Evolutionary conservation across 2,797 vertebrate species (phyloP), one percentile per base, ranked within the genome.

Genomic region (Leptodactylus fallax): DNA sequence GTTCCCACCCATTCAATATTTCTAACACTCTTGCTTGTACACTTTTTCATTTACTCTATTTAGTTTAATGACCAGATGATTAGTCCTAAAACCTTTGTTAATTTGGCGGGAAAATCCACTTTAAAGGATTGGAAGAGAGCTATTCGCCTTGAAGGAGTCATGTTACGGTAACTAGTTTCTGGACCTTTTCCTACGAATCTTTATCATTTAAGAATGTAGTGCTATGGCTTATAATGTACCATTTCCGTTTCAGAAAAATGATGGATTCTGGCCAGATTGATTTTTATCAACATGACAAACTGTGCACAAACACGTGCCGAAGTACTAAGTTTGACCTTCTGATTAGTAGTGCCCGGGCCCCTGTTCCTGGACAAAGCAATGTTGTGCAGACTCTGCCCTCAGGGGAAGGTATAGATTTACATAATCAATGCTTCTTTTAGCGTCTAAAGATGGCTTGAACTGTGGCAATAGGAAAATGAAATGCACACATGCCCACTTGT

Each of bases 51-150:
- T 74, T 21, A 3, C 9, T 19, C 9, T 49, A 19, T 72, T 47
- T 93, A 99, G 97, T 99, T 98, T 92, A 97, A 98, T 90, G 96
- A 97, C 90, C 97, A 98, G 60, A 95, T 98, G 91, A 98, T 99
- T 93, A 99, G 97, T 91, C 97, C 97, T 0, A 98, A 98, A 93
- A 97, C 98, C 93, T 98, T 98, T 93, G 97, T 98, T 83, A 96
- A 98, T 92, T 93, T 98, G 93, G 97, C 97, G 90, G 98, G 97
- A 67, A 99, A 98, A 92, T 97, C 96, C 61, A 98, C 97, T 45
- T 94, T 99, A 86, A 98, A 98, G 93, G 97, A 99, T 91, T 99
- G 97, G 97, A 99, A 98, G 92, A 95, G 97, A 92, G 97, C 98
- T 91, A 98, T 98, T 93, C 95, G 97, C 87, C 93, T 98, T 12